Evolutionary conservation across 2,113 vertebrate species (phyloP).

Genomic region (Pseudopipra pipra): DNA sequence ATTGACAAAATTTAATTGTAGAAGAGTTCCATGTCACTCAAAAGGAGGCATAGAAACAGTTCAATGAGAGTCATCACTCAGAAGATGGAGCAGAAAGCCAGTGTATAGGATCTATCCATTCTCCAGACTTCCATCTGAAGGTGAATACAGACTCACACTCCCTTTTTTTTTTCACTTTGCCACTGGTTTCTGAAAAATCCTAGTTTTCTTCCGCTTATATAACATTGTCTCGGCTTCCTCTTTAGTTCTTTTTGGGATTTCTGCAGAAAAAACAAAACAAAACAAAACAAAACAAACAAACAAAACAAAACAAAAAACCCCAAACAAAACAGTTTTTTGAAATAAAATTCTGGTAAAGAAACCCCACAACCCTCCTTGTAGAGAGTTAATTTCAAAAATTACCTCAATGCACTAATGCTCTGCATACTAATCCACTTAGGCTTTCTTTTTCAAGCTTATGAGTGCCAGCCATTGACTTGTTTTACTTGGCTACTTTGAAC

Average conservation of each 20-base stretch:
- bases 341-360: not conserved
- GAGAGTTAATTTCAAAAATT: slow-evolving; percentile 6
- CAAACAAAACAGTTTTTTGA: not conserved
- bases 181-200: not conserved
- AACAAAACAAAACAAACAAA: too few relatives aligned
- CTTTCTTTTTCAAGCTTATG: slow-evolving; percentile 23
- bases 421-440: slow-evolving; percentile 53
- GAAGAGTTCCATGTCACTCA: not conserved
- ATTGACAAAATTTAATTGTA: not conserved
- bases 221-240: not conserved
- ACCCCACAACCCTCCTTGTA: not conserved
- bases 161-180: not conserved
- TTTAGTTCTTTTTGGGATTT: not conserved
- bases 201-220: not conserved
- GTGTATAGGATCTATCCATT: not conserved
- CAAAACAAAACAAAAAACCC: too few relatives aligned
- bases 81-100: not conserved
- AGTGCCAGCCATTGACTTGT: slow-evolving; percentile 26
- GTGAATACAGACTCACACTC: not conserved
- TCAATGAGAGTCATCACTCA: not conserved
- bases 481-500: not conserved
- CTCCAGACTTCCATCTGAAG: not conserved
- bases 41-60: not conserved
- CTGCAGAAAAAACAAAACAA: not conserved
- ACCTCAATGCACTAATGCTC: not conserved